A percentile compares a stretch with the other conserved stretches of the same genome.
Conservation (phyloP, 1,140 invertebrate species). For the Temnothorax longispinosus region DNA sequence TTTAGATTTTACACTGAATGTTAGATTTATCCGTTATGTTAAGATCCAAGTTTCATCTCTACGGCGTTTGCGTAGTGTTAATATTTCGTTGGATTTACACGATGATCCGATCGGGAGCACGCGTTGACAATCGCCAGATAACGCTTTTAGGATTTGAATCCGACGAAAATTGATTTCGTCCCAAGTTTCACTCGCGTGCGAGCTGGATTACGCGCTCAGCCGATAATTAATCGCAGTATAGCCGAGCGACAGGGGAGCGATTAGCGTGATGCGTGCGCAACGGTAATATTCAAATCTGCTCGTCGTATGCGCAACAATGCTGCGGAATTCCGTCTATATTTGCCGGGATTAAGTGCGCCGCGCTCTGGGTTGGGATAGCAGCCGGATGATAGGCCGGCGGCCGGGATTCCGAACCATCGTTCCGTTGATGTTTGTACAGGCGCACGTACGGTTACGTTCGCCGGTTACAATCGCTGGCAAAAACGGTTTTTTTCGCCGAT, state of each 20-base stretch:
- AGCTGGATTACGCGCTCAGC: slow-evolving; percentile 68
- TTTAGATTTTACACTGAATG: neutral
- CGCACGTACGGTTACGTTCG: slow-evolving; percentile 24
- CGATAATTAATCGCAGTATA: slow-evolving; percentile 74
- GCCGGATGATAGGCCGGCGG: slow-evolving; percentile 53
- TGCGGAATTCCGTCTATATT: slow-evolving; percentile 74
- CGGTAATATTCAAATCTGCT: slow-evolving; percentile 67
- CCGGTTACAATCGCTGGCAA: slow-evolving; percentile 25
- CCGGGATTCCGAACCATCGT: slow-evolving; percentile 62
- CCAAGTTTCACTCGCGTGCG: slow-evolving; percentile 27
- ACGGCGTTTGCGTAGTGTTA: neutral
- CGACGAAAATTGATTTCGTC: slow-evolving; percentile 45
- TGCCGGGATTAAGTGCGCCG: slow-evolving; percentile 73
- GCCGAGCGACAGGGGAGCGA: slow-evolving; percentile 70
- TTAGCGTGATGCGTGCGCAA: slow-evolving; percentile 67
- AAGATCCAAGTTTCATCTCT: neutral
- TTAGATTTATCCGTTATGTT: neutral
- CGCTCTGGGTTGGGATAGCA: slow-evolving; percentile 54
- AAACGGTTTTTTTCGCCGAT: neutral
- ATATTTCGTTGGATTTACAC: slow-evolving; percentile 15
- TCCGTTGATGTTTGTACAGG: slow-evolving; percentile 64
- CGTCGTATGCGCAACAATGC: slow-evolving; percentile 76
- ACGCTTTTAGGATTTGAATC: slow-evolving; percentile 33
- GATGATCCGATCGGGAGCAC: slow-evolving; percentile 10
- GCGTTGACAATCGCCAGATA: neutral